Evolutionary conservation across 2,888 invertebrate species (phyloP).

Genomic region (Trichogramma dendrolimi): DNA sequence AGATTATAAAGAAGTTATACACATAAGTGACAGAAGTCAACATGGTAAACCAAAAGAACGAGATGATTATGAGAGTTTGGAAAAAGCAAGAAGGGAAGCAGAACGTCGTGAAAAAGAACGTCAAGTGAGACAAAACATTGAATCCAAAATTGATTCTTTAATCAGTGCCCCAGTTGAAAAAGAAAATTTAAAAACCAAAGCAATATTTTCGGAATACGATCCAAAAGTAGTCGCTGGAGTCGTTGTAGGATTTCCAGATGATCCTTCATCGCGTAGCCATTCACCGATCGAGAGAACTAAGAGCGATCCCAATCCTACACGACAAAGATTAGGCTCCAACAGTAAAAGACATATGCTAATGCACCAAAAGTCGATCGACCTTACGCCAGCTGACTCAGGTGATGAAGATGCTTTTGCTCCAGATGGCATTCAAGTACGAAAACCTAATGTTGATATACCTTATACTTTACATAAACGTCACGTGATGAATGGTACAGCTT

Average conservation of each 20-base stretch:
- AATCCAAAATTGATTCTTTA: slow-evolving; percentile 41
- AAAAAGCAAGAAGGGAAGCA: slow-evolving; percentile 46
- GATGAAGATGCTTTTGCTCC: slow-evolving; percentile 74
- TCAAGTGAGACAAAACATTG: slow-evolving; percentile 39
- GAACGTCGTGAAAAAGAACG: slow-evolving; percentile 45
- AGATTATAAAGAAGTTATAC: slow-evolving; percentile 22
- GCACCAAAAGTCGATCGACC: slow-evolving; percentile 81
- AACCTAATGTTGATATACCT: slow-evolving; percentile 64
- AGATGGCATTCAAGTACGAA: slow-evolving; percentile 53
- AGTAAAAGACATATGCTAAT: slow-evolving; percentile 74
- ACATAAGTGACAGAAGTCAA: slow-evolving; percentile 30
- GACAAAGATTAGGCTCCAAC: slow-evolving; percentile 69
- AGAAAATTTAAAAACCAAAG: slow-evolving; percentile 46
- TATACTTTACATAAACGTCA: slow-evolving; percentile 81
- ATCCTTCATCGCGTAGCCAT: slow-evolving; percentile 50
- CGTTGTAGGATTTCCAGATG: slow-evolving; percentile 45
- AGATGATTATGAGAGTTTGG: slow-evolving; percentile 48
- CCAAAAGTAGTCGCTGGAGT: slow-evolving; percentile 58
- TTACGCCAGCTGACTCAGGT: slow-evolving; percentile 80
- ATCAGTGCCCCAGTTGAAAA: slow-evolving; percentile 38
- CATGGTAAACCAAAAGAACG: slow-evolving; percentile 45
- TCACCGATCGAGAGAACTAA: slow-evolving; percentile 78
- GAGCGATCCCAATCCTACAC: slow-evolving; percentile 78
- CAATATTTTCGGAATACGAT: slow-evolving; percentile 62
- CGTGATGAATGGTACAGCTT: slow-evolving; percentile 78